Evolutionary conservation across 2,797 vertebrate genomes (phyloP).

Genomic region (Ptychobarbus kaznakovi): DNA sequence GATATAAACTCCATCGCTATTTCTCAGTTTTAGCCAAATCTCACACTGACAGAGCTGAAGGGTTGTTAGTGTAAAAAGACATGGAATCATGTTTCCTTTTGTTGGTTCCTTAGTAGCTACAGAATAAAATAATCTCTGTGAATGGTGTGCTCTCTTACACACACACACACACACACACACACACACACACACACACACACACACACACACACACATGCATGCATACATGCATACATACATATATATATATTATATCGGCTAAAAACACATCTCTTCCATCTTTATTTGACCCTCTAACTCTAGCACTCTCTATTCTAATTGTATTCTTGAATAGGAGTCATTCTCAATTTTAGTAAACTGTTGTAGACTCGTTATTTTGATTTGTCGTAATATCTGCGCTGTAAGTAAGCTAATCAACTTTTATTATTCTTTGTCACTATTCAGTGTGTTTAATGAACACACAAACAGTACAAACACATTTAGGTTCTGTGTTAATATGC

Average conservation of each 20-base stretch:
- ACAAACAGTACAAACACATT: neutral
- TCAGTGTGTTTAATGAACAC: neutral
- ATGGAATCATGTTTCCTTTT: no score
- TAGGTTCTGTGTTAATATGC: neutral
- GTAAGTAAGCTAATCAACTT: neutral
- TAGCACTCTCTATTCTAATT: no score
- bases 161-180: no score
- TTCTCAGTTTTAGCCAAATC: neutral
- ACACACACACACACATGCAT: no score
- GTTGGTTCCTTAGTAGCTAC: neutral
- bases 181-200: no score
- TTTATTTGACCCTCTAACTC: no score
- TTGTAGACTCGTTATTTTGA: neutral
- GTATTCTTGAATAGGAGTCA: neutral
- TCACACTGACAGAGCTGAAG: neutral
- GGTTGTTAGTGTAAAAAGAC: neutral
- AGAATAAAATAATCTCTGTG: neutral
- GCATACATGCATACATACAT: no score
- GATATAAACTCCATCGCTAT: neutral
- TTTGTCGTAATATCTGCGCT: neutral
- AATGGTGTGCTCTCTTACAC: no score
- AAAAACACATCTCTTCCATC: no score
- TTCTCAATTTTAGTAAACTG: neutral
- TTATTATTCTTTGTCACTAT: neutral
- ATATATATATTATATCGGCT: no score